phyloP scores from a whole-genome alignment of 2,113 vertebrate genomes.

The Tachysurus vachellii region DNA sequence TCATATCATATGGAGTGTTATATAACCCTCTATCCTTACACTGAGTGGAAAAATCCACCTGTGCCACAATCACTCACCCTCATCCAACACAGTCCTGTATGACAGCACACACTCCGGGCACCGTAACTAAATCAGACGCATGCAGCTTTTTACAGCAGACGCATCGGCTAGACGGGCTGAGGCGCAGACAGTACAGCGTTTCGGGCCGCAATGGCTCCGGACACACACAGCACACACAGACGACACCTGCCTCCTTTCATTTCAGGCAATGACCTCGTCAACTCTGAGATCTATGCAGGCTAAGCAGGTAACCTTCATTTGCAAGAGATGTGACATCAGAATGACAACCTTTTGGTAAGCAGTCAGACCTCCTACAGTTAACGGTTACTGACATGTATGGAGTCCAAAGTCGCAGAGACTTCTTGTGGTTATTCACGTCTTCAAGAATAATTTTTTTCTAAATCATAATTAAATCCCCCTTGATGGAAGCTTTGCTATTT shows the following conservation, averaged over 20 bases:
- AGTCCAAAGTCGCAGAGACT: neutral
- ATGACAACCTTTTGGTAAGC: neutral
- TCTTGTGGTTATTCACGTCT: no score
- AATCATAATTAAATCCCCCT: no score
- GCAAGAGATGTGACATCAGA: neutral
- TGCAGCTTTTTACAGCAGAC: slow-evolving; percentile 27
- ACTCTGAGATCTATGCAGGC: slow-evolving; percentile 36
- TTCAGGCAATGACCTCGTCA: slow-evolving; percentile 50
- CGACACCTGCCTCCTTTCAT: slow-evolving; percentile 42
- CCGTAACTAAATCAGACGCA: slow-evolving; percentile 45
- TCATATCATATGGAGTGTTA: slow-evolving; percentile 16
- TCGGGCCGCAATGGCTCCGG: slow-evolving; percentile 52
- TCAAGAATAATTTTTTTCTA: no score
- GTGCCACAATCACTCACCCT: slow-evolving; percentile 33
- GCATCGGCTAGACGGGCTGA: slow-evolving; percentile 56
- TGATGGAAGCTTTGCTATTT: neutral
- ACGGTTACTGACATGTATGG: neutral
- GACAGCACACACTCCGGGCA: slow-evolving; percentile 24
- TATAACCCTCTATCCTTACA: slow-evolving; percentile 26
- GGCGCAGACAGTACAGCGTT: slow-evolving; percentile 42
- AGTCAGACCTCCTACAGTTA: slow-evolving; percentile 14
- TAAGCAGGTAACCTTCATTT: slow-evolving; percentile 3
- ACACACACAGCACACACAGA: slow-evolving; percentile 52
- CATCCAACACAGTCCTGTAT: slow-evolving; percentile 1
- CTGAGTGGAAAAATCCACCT: slow-evolving; percentile 20